These are phyloP conservation scores for Platysternon megacephalum DNA, from an alignment of 2,113 vertebrate genomes.

Conservation along the genomic window DNA sequence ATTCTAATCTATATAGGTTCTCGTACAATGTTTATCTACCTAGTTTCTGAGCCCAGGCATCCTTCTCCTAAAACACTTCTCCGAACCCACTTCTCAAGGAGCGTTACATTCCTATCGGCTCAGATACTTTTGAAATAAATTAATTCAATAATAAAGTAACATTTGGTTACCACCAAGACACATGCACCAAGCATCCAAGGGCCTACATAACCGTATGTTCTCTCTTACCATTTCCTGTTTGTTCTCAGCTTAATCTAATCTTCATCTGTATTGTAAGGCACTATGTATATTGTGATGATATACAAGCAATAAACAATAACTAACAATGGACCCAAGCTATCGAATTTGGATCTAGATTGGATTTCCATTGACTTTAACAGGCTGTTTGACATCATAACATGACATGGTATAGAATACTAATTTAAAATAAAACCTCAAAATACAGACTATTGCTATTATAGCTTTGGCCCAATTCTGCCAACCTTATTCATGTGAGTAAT, in stretches of 20 bases:
- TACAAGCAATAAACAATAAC: not conserved
- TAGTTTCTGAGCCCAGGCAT: not conserved
- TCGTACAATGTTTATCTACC: too few species aligned
- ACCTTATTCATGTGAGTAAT: not conserved
- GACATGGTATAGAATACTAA: not conserved
- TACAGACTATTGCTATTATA: not conserved
- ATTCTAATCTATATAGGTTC: too few species aligned
- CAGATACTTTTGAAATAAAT: not conserved
- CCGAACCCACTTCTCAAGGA: not conserved
- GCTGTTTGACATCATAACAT: not conserved
- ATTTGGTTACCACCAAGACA: not conserved
- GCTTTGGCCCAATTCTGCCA: not conserved
- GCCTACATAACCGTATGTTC: not conserved
- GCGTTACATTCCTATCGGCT: not conserved
- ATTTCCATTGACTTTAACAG: rapidly evolving
- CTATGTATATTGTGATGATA: too few species aligned
- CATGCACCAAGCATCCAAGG: too few species aligned
- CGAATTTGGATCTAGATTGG: not conserved
- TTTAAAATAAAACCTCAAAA: not conserved
- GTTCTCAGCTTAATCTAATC: not conserved
- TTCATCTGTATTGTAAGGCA: too few species aligned
- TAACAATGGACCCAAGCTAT: not conserved
- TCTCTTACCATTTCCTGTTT: not conserved
- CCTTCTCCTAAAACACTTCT: not conserved
- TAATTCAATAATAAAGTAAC: not conserved